Evolutionary conservation across 2,888 invertebrate species (phyloP).

Genomic region (Atethmia centrago): DNA sequence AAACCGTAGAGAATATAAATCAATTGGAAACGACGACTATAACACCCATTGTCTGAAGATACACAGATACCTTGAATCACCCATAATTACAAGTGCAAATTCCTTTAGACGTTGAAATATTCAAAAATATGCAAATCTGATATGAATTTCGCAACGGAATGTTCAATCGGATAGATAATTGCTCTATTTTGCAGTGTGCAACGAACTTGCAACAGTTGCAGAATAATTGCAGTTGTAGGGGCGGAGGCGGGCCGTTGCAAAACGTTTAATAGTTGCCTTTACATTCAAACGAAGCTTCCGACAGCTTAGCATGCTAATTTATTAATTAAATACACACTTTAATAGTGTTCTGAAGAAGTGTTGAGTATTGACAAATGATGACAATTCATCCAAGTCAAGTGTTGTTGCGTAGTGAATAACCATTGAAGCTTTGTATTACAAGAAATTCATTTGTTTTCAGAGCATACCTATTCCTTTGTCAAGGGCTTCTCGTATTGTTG

Average conservation of each 20-base stretch:
- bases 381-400: background rate
- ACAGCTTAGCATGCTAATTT: constrained; percentile 18
- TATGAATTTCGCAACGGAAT: constrained; percentile 49
- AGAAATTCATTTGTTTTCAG: too few relatives aligned
- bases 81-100: constrained; percentile 1
- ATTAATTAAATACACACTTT: constrained; percentile 13
- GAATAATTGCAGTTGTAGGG: constrained; percentile 52
- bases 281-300: constrained; percentile 56
- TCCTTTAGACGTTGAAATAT: background rate
- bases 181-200: constrained; percentile 61
- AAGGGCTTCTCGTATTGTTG: too few relatives aligned
- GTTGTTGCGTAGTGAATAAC: too few relatives aligned
- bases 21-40: background rate
- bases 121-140: constrained; percentile 38
- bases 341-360: background rate
- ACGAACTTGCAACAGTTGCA: constrained; percentile 61
- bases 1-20: background rate
- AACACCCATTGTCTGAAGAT: background rate
- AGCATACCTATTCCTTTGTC: too few relatives aligned
- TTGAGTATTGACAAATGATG: background rate
- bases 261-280: constrained; percentile 54
- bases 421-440: too few relatives aligned
- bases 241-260: constrained; percentile 44
- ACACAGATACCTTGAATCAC: constrained; percentile 14
- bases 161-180: constrained; percentile 60